phyloP scores from a whole-genome alignment of 1,140 invertebrate genomes.

The Gonatopus flavifemur region DNA sequence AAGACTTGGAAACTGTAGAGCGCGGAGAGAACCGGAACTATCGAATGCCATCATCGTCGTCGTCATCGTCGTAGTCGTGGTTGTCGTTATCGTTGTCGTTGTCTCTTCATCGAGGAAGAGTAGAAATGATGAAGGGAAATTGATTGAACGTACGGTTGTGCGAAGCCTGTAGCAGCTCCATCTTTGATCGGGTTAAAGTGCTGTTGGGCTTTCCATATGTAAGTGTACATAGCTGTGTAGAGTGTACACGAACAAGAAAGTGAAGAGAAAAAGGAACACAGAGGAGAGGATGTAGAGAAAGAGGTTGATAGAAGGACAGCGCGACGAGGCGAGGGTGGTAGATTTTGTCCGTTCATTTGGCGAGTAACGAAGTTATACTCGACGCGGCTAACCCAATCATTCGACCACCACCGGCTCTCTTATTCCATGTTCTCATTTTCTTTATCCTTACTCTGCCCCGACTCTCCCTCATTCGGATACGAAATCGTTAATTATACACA shows the following conservation, averaged over 20 bases:
- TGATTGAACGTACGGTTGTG: conserved; percentile 29
- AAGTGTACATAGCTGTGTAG: background rate
- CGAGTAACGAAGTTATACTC: conserved; percentile 34
- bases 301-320: no score
- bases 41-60: conserved; percentile 3
- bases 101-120: conserved; percentile 17
- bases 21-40: background rate
- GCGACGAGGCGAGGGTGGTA: conserved; percentile 5
- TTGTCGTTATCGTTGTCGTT: background rate
- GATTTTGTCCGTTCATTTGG: conserved; percentile 36
- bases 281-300: no score
- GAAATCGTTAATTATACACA: no score
- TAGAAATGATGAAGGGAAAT: conserved; percentile 30
- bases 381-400: conserved; percentile 37
- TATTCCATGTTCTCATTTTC: background rate
- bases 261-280: background rate
- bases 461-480: background rate
- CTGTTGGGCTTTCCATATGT: background rate
- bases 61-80: conserved; percentile 6
- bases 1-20: background rate
- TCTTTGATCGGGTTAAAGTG: conserved; percentile 29
- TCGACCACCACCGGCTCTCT: conserved; percentile 12
- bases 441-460: background rate
- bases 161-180: conserved; percentile 22
- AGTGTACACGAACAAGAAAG: conserved; percentile 12